Base-by-base conservation (phyloP, 2,113 vertebrate species). In the Centropus bengalensis region DNA sequence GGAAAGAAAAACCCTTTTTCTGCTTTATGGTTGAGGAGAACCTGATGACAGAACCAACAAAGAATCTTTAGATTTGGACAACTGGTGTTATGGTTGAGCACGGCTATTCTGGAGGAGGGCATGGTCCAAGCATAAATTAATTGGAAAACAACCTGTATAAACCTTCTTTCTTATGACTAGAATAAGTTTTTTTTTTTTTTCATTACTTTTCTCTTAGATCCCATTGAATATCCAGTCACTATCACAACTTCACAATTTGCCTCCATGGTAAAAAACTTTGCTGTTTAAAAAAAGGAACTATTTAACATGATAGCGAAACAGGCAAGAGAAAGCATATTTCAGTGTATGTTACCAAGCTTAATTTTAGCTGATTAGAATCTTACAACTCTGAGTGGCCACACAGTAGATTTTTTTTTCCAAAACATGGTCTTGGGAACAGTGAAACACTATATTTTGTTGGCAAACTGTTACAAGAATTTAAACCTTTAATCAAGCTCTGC, bases 371-470 rank as follows among this genome's bases (percentile, higher is more conserved):
- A 89, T 91, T 91, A 86, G 94, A 96, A 94, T 96, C 89, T 94
- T 92, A 74, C 66, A 88, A 84, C 23, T 89, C 78, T 91, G 64
- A 82, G 45, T 86, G 77, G 73, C 38, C 68, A 23, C 36, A n/a
- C 47, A 63, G 47, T 26, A 74, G 20, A 64, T 54, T 18, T 67
- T 49, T 79, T 93, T 95, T 89, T 64, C 36, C 85, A 91, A 94
- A 94, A 51, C 14, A 47, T 89, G 38, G 33, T 79, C 96, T 96
- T 73, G 60, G 59, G 82, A 96, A 97, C 49, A 91, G 47, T 96
- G 95, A 97, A 96, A 97, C 56, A 64, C 33, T 97, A 58, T 94
- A 95, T 96, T 96, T 96, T 85, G 36, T 64, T 97, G 94, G 92
- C 73, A 92, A 96, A 90, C 27, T 82, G 49, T 73, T 96, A 59